These are phyloP conservation scores for Bellardia bayeri DNA, from an alignment of 2,888 invertebrate genomes.

Conservation along the genomic window DNA sequence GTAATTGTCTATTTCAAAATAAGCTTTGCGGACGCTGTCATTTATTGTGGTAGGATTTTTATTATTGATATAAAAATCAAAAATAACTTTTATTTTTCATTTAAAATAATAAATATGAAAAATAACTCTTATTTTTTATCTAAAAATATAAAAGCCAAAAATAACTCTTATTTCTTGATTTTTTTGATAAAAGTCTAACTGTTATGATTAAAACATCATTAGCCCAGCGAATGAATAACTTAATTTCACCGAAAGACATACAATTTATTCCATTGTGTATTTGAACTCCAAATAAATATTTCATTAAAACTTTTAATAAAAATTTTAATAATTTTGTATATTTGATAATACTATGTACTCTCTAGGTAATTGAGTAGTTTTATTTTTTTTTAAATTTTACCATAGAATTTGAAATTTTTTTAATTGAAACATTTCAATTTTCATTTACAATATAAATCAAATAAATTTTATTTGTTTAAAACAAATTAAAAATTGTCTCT, in stretches of 20 bases:
- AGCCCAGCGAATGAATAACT: no score
- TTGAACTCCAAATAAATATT: not conserved
- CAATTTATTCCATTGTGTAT: slow-evolving; percentile 2
- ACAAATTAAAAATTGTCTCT: slow-evolving; percentile 1
- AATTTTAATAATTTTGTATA: not conserved
- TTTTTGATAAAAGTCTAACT: no score
- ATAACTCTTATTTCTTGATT: no score
- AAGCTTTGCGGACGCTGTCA: no score
- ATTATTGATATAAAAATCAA: no score
- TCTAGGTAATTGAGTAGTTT: not conserved
- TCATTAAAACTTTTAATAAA: not conserved
- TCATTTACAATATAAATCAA: not conserved
- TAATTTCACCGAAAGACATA: not conserved
- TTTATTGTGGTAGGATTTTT: no score
- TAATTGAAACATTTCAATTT: not conserved
- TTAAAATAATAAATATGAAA: no score
- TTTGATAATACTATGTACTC: not conserved
- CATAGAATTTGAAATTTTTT: not conserved
- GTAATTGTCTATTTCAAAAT: no score
- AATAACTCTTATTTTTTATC: no score
- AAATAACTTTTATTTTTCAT: no score
- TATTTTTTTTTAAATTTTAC: not conserved
- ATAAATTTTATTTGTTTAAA: slow-evolving; percentile 1
- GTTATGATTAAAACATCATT: no score
- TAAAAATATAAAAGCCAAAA: no score